Conservation (phyloP, 2,797 vertebrate genomes). For the Cacajao melanocephalus region DNA sequence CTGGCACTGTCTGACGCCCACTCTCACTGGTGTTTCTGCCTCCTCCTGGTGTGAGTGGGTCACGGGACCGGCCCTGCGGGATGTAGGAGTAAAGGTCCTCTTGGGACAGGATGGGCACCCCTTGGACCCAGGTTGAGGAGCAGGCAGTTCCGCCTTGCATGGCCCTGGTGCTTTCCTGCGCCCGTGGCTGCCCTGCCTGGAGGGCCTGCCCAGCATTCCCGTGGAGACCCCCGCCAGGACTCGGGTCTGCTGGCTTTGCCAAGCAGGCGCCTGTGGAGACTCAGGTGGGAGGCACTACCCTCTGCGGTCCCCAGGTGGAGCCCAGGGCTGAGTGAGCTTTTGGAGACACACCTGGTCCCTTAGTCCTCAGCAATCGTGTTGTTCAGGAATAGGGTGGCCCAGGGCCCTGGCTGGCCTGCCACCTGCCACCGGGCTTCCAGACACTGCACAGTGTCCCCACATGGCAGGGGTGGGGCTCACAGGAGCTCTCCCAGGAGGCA, state of each 20-base stretch:
- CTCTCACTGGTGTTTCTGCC: neutral
- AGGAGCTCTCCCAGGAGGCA: neutral
- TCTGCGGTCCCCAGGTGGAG: neutral
- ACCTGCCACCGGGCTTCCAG: neutral
- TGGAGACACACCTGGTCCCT: neutral
- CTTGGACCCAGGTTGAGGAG: neutral
- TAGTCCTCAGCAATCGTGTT: neutral
- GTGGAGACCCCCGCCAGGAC: too few species aligned
- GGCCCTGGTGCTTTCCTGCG: neutral
- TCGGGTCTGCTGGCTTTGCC: neutral
- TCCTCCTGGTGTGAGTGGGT: neutral
- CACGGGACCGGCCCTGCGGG: accelerated
- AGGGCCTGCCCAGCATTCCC: neutral
- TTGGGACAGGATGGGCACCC: neutral
- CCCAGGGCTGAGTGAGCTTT: neutral
- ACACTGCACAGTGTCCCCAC: neutral
- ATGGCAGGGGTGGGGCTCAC: neutral
- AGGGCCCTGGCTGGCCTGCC: neutral
- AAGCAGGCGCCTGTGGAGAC: neutral
- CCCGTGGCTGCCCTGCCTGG: neutral
- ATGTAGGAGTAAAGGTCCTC: too few species aligned
- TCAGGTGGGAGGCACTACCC: neutral
- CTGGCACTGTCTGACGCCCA: neutral
- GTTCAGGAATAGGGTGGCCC: neutral
- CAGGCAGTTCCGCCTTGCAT: neutral